A percentile compares a stretch with the other conserved stretches of the same genome.
These are phyloP conservation scores for Charadrius vociferus DNA, from an alignment of 2,113 vertebrate genomes.

Conservation along the genomic window DNA sequence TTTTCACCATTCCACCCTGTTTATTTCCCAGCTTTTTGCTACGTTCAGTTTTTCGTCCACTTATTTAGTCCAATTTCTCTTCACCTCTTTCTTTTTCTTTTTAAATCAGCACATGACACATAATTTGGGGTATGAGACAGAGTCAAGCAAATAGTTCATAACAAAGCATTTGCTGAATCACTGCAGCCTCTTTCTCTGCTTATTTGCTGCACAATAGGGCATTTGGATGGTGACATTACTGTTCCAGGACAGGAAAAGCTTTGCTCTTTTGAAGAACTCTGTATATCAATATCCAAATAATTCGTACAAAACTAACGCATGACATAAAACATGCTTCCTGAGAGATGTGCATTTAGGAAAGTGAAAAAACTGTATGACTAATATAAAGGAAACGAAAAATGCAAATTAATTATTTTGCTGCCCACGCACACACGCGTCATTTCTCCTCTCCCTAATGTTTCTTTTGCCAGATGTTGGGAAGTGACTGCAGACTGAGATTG, in stretches of 20 bases:
- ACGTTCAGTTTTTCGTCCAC: neutral
- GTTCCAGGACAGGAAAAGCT: neutral
- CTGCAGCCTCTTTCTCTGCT: neutral
- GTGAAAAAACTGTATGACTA: neutral
- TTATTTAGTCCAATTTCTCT: neutral
- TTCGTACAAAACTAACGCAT: neutral
- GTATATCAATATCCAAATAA: neutral
- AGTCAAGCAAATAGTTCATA: neutral
- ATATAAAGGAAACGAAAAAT: neutral
- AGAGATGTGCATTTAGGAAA: neutral
- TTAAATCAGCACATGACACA: neutral
- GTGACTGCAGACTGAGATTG: neutral
- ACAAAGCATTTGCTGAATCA: neutral
- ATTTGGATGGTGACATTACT: neutral
- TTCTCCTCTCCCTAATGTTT: neutral
- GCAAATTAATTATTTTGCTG: neutral
- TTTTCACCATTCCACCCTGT: neutral
- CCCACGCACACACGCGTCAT: rapidly evolving
- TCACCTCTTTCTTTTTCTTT: neutral
- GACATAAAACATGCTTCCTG: neutral
- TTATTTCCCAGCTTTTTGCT: neutral
- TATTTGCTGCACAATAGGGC: neutral
- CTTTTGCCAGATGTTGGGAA: neutral
- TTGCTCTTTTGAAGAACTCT: neutral
- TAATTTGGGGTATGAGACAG: neutral